A percentile compares a stretch with the other conserved stretches of the same genome.
Evolutionary conservation across 2,113 vertebrate genomes (phyloP).

Genomic region (Elachura formosa): DNA sequence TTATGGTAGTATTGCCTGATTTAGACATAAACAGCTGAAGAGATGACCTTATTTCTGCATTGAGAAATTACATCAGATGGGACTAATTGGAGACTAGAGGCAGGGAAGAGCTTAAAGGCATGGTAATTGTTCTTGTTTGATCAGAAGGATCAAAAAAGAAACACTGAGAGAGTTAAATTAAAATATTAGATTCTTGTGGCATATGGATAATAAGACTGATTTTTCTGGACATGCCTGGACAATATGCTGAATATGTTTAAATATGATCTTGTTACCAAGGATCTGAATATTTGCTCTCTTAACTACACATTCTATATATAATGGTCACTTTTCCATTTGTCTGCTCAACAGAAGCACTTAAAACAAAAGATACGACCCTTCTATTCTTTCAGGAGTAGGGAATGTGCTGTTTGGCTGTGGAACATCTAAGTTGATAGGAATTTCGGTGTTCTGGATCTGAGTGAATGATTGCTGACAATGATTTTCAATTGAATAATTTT

Average conservation of each 20-base stretch:
- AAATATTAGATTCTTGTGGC: not conserved
- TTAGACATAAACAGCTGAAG: not conserved
- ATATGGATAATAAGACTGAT: slow-evolving; percentile 17
- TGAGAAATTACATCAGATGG: not conserved
- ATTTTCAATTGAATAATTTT: not conserved
- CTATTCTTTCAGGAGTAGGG: not conserved
- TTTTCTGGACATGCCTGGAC: not conserved
- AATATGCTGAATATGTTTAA: not conserved
- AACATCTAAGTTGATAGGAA: not conserved
- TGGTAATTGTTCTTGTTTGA: slow-evolving; percentile 39
- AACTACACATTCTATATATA: not conserved
- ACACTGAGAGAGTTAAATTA: not conserved
- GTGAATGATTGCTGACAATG: not conserved
- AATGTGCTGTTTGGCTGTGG: rapidly evolving
- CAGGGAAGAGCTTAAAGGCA: slow-evolving; percentile 2
- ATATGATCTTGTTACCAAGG: not conserved
- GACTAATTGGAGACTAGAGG: not conserved
- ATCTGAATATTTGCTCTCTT: not conserved
- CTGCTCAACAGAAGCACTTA: not conserved
- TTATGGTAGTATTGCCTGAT: not conserved
- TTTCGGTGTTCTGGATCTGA: not conserved
- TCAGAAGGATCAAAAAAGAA: slow-evolving; percentile 11
- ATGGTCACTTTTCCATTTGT: not conserved
- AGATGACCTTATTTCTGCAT: not conserved
- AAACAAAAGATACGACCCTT: not conserved